A percentile compares a stretch with the other conserved stretches of the same genome.
Conservation (phyloP, 2,888 invertebrate genomes). For the Cepaea hortensis region DNA sequence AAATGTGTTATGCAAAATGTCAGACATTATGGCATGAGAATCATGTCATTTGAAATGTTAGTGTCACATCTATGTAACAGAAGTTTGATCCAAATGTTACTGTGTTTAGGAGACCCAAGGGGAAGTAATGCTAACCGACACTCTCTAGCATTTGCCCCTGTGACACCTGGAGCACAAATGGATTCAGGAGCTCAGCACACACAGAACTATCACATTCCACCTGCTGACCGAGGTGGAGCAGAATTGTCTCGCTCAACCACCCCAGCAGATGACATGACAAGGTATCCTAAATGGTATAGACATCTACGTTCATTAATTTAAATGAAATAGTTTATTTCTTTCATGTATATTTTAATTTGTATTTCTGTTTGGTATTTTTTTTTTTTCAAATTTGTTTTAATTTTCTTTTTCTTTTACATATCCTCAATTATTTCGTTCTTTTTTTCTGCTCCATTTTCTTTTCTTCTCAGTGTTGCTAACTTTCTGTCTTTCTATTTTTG, state of each 20-base stretch:
- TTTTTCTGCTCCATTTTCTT: neutral
- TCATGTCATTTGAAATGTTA: no score
- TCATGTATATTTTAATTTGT: neutral
- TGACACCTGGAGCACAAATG: constrained; percentile 16
- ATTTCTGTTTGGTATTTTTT: neutral
- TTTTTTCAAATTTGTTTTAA: neutral
- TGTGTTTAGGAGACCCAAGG: constrained; percentile 48
- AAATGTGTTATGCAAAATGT: no score
- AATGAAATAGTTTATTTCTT: no score
- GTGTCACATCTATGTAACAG: no score
- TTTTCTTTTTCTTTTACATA: neutral
- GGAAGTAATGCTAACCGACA: constrained; percentile 52
- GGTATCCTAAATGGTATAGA: neutral
- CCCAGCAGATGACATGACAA: constrained; percentile 57
- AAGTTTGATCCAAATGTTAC: neutral
- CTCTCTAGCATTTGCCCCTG: constrained; percentile 60
- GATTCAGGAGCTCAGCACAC: constrained; percentile 55
- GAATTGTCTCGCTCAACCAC: constrained; percentile 61
- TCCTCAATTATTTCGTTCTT: neutral
- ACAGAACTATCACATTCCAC: constrained; percentile 63
- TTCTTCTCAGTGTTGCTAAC: no score
- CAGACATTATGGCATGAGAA: no score
- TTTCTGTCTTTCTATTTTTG: no score
- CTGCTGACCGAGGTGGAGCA: constrained; percentile 52
- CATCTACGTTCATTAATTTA: no score